Percentiles rank a stretch among this genome's conserved stretches.
These are phyloP conservation scores for Sphyrna mokarran DNA, from an alignment of 2,113 vertebrate species.

Conservation along the genomic window DNA sequence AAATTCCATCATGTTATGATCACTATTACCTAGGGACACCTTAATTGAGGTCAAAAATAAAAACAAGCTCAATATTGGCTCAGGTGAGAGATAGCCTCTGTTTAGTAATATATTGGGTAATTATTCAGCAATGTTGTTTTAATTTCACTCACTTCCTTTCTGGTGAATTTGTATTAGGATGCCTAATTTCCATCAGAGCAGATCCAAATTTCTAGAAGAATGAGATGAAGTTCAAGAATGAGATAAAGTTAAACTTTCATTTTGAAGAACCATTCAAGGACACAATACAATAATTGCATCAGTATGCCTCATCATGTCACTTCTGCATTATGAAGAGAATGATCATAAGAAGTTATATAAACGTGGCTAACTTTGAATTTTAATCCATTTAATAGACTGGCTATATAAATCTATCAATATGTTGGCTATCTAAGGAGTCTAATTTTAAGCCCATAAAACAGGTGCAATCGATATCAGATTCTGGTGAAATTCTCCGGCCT, in stretches of 20 bases:
- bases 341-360: background rate
- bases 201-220: constrained; percentile 83
- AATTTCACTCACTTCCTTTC: constrained; percentile 78
- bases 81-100: background rate
- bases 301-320: background rate
- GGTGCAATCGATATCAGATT: background rate
- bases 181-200: constrained; percentile 91
- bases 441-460: background rate
- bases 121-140: background rate
- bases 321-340: background rate
- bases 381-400: background rate
- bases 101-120: background rate
- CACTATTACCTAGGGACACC: too few relatives aligned
- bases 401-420: background rate
- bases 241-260: constrained; percentile 5
- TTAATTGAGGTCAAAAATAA: too few relatives aligned
- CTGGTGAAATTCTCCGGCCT: too few relatives aligned
- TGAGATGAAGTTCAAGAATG: constrained; percentile 35
- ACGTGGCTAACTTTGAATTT: background rate
- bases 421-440: background rate
- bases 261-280: background rate
- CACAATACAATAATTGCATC: background rate
- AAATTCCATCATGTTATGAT: too few relatives aligned
- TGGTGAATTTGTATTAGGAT: constrained; percentile 81
- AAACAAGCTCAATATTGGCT: background rate